phyloP scores from a whole-genome alignment of 2,797 vertebrate genomes.

The Podarcis lilfordi region DNA sequence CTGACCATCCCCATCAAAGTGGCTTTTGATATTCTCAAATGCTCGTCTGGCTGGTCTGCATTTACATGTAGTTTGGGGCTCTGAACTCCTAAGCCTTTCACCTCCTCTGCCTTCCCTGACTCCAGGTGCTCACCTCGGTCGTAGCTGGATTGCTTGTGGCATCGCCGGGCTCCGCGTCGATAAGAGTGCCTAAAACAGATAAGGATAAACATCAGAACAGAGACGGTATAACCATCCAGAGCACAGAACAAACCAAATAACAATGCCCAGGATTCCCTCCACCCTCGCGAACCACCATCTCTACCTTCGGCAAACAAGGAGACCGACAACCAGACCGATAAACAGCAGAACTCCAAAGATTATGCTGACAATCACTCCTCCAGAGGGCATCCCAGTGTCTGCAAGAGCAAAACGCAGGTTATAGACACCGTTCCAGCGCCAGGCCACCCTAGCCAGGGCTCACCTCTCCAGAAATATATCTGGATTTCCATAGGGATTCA shows the following conservation, averaged over 20 bases:
- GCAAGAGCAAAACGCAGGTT: constrained; percentile 39
- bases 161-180: constrained; percentile 13
- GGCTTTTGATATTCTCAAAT: not conserved
- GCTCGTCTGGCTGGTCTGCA: no score
- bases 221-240: not conserved
- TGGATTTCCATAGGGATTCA: not conserved
- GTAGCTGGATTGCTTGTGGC: not conserved
- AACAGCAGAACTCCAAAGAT: constrained; percentile 75
- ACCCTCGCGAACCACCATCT: not conserved
- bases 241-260: not conserved
- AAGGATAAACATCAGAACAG: not conserved
- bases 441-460: no score
- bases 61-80: no score
- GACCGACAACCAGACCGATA: constrained; percentile 66
- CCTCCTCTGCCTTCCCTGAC: not conserved
- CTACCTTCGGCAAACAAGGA: constrained; percentile 73
- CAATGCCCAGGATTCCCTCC: not conserved
- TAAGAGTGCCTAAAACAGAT: not conserved
- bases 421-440: no score
- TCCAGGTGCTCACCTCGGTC: constrained; percentile 13
- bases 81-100: not conserved
- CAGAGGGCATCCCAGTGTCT: constrained; percentile 71
- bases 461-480: not conserved
- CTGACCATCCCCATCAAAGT: not conserved
- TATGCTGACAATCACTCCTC: constrained; percentile 75